These are phyloP conservation scores for Plemyria rubiginata DNA, from an alignment of 2,888 invertebrate genomes.

Conservation along the genomic window DNA sequence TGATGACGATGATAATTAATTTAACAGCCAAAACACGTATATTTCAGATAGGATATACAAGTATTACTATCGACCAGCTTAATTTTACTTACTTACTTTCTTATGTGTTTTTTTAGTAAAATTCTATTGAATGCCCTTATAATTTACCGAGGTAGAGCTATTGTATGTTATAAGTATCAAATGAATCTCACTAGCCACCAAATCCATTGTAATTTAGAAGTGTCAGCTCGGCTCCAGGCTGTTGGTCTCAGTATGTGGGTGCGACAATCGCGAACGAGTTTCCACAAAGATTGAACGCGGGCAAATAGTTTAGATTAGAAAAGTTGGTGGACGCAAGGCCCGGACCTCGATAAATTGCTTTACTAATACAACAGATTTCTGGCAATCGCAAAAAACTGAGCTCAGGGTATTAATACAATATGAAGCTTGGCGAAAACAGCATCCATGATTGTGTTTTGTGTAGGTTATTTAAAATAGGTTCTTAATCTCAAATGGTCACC, in stretches of 20 bases:
- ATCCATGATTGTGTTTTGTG: not conserved
- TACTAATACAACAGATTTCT: slow-evolving; percentile 80
- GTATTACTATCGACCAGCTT: too few species aligned
- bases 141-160: too few species aligned
- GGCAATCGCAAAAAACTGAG: slow-evolving; percentile 58
- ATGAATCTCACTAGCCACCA: slow-evolving; percentile 7
- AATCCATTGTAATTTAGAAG: slow-evolving; percentile 38
- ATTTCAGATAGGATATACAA: too few species aligned
- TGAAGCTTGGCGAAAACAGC: not conserved
- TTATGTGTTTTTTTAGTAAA: too few species aligned
- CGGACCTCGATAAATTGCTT: slow-evolving; percentile 73
- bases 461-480: not conserved
- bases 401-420: not conserved
- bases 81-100: too few species aligned
- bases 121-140: too few species aligned
- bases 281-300: slow-evolving; percentile 48
- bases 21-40: too few species aligned
- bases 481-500: too few species aligned
- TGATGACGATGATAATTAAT: too few species aligned
- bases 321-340: slow-evolving; percentile 65
- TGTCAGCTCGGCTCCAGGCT: slow-evolving; percentile 32
- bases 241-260: slow-evolving; percentile 34
- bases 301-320: slow-evolving; percentile 81
- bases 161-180: not conserved
- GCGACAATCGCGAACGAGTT: slow-evolving; percentile 41